phyloP scores from a whole-genome alignment of 2,888 invertebrate species.

The Siphonodentalium dalli region DNA sequence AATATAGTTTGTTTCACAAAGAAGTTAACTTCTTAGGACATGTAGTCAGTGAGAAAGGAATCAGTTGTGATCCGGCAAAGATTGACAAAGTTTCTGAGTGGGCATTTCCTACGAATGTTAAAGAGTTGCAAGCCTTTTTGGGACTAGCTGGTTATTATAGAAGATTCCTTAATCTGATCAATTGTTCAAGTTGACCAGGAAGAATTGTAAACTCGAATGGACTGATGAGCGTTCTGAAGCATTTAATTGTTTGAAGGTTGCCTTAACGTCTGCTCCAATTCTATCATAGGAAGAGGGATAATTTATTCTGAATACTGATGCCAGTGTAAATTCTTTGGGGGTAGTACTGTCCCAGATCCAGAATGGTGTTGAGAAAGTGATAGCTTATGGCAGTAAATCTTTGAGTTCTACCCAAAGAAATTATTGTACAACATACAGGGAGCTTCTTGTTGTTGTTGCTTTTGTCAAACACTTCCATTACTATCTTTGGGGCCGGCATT shows the following conservation, averaged over 20 bases:
- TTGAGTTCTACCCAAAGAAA: slow-evolving; percentile 3
- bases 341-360: slow-evolving; percentile 11
- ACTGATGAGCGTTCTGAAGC: neutral
- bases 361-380: slow-evolving; percentile 8
- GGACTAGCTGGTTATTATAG: no score
- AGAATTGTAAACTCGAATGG: neutral
- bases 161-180: no score
- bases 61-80: slow-evolving; percentile 5
- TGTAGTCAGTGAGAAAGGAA: neutral
- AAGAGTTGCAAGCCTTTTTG: no score
- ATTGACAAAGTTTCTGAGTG: no score
- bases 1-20: slow-evolving; percentile 1
- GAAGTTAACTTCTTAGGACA: neutral
- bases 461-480: slow-evolving; percentile 7
- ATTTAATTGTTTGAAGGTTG: slow-evolving; percentile 6
- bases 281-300: neutral
- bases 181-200: neutral
- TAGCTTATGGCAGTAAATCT: slow-evolving; percentile 8
- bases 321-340: slow-evolving; percentile 1
- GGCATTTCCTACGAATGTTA: no score
- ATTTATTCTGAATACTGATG: slow-evolving; percentile 7
- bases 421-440: slow-evolving; percentile 10
- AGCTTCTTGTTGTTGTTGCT: neutral
- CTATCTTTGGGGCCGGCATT: neutral
- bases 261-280: slow-evolving; percentile 2